Evolutionary conservation across 2,888 invertebrate genomes (phyloP), one percentile per base, ranked within the genome.

Genomic region (Drosophila meridiana): DNA sequence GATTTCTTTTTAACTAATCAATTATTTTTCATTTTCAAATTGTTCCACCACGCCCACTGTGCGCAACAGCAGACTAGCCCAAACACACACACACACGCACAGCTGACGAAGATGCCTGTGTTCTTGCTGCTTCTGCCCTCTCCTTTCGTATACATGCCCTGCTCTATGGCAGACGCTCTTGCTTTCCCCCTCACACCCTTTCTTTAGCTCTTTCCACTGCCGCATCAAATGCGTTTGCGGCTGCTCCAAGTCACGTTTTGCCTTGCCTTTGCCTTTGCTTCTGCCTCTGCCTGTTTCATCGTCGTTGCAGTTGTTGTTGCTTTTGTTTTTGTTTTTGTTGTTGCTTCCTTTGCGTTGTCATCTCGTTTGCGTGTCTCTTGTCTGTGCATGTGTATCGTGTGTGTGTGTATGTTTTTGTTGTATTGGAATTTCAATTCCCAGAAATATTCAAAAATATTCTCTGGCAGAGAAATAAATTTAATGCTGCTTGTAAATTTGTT

Each of bases 361-460:
- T 87, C 84, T 83, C 82, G 84, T 84, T 88, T 84, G 82, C 84
- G 78, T 83, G 78, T 88, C 77, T 71, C 64, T 74, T 68, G 67
- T 65, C 59, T 69, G 50, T 67, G 50, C 30, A 30, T 58, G 61
- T 57, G 36, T 42, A 30, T 43, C 56, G 52, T 58, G 57, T 50
- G 30, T 70, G 56, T 48, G 28, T 52, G 26, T 43, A 20, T 71
- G 80, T 75, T 53, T 70, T 76, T 87, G 73, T 56, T 70, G 77
- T 61, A 65, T 74, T 77, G 76, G 84, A 78, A 88, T 84, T 84
- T 74, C 73, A 88, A 83, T 87, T 90, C 87, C 87, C 76, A 88
- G 87, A 87, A 87, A 88, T 90, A 88, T 87, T 87, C 83, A 88
- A 87, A 87, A 88, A 83, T 90, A 85, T 86, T 78, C 86, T 74